Percentiles rank a stretch among this genome's conserved stretches.
Evolutionary conservation across 2,888 invertebrate genomes (phyloP).

Genomic region (Lithosia quadra): DNA sequence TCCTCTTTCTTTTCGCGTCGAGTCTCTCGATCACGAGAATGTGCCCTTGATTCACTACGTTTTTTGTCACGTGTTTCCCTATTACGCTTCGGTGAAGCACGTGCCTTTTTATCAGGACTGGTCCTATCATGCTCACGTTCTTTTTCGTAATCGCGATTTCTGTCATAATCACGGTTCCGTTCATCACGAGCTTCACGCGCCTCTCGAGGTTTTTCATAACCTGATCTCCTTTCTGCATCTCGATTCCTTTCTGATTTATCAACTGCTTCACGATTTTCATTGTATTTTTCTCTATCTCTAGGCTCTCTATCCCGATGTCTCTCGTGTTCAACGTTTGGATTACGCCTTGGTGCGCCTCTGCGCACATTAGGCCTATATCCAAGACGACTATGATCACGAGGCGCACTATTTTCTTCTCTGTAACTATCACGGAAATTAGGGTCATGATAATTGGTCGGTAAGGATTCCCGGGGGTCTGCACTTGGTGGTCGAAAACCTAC

Average conservation of each 20-base stretch:
- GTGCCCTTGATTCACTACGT: constrained; percentile 80
- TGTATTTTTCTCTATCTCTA: constrained; percentile 76
- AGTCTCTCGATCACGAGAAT: constrained; percentile 84
- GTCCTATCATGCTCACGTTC: constrained; percentile 78
- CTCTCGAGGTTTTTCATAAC: constrained; percentile 71
- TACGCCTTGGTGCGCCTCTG: constrained; percentile 73
- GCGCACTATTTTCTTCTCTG: constrained; percentile 71
- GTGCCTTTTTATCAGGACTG: constrained; percentile 77
- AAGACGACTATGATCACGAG: constrained; percentile 69
- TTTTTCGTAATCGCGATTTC: constrained; percentile 75
- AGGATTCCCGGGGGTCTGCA: constrained; percentile 73
- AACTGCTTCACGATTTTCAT: constrained; percentile 74
- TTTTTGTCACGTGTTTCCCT: constrained; percentile 77
- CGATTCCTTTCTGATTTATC: constrained; percentile 78
- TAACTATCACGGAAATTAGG: constrained; percentile 75
- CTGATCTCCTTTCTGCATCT: constrained; percentile 71
- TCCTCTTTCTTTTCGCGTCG: constrained; percentile 86
- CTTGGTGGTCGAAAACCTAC: constrained; percentile 75
- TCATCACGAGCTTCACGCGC: constrained; percentile 69
- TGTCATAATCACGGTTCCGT: constrained; percentile 67
- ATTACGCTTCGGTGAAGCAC: constrained; percentile 74
- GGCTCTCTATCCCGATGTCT: constrained; percentile 79
- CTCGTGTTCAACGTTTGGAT: constrained; percentile 73
- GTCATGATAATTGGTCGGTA: constrained; percentile 71
- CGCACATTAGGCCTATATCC: constrained; percentile 70